Evolutionary conservation across 2,113 vertebrate genomes (phyloP).

Genomic region (Dolichotis patagonum): DNA sequence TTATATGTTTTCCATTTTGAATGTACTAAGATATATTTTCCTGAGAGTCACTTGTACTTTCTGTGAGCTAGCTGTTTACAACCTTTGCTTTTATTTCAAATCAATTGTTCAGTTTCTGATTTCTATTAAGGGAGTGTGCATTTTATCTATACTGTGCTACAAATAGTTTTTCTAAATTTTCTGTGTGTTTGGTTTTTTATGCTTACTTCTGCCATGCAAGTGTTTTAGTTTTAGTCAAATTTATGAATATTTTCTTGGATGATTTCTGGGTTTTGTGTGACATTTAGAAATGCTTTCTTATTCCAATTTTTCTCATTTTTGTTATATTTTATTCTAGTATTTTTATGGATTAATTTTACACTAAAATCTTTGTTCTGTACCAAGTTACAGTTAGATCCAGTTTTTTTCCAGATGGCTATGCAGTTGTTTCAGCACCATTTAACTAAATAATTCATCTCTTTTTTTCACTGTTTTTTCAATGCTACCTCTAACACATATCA

Average conservation of each 20-base stretch:
- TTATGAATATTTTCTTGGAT: background rate
- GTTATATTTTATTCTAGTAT: background rate
- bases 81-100: slow-evolving; percentile 13
- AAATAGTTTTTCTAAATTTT: background rate
- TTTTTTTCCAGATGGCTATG: slow-evolving; percentile 23
- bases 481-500: background rate
- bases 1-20: slow-evolving; percentile 30
- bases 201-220: background rate
- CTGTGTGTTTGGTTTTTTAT: slow-evolving; percentile 5
- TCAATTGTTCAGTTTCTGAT: background rate
- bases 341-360: slow-evolving; percentile 1
- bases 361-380: slow-evolving; percentile 1
- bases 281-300: slow-evolving; percentile 41
- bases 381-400: background rate
- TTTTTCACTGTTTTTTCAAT: background rate
- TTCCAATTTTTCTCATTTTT: background rate
- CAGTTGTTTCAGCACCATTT: background rate
- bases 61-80: background rate
- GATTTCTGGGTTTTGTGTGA: background rate
- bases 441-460: slow-evolving; percentile 26
- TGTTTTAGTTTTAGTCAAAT: slow-evolving; percentile 24
- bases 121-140: background rate
- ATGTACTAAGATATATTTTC: background rate
- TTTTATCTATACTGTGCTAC: background rate
- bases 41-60: background rate